Percentiles rank a stretch among this genome's conserved stretches.
phyloP scores from a whole-genome alignment of 2,797 vertebrate genomes.

The Hydrocynus forskahlii region DNA sequence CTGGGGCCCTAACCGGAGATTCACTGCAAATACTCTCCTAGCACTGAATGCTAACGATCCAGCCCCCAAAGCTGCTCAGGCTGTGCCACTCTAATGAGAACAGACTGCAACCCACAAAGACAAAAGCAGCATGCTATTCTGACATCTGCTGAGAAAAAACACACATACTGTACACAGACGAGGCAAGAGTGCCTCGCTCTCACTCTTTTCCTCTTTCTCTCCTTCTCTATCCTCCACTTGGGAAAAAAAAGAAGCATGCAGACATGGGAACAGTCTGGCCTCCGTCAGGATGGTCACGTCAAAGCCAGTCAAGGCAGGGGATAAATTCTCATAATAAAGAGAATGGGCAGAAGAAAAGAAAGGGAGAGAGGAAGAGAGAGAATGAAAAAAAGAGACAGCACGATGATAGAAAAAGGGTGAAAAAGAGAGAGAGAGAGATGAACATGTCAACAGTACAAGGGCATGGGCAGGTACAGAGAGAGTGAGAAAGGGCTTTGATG shows the following conservation, averaged over 20 bases:
- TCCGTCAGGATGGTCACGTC: conserved; percentile 4
- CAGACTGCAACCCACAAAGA: conserved; percentile 28
- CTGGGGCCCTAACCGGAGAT: conserved; percentile 19
- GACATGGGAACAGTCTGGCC: conserved; percentile 16
- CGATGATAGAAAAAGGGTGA: background rate
- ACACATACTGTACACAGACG: conserved; percentile 26
- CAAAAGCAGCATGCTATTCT: conserved; percentile 35
- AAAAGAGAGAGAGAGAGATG: background rate
- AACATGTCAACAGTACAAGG: background rate
- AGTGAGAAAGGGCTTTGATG: background rate
- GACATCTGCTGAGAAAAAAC: conserved; percentile 45
- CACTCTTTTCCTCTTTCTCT: conserved; percentile 2
- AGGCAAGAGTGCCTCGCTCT: background rate
- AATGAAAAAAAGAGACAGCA: background rate
- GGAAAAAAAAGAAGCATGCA: background rate
- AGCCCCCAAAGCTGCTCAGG: conserved; percentile 21
- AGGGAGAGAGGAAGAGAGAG: background rate
- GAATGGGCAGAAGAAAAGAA: background rate
- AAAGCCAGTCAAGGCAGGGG: conserved; percentile 32
- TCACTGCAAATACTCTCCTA: conserved; percentile 26
- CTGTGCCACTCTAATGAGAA: conserved; percentile 20
- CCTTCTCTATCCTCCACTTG: background rate
- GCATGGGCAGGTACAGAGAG: background rate
- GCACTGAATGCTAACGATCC: conserved; percentile 31
- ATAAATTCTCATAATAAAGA: conserved; percentile 31